Evolutionary conservation across 1,140 invertebrate species (phyloP).

Genomic region (Drosophila dunni): DNA sequence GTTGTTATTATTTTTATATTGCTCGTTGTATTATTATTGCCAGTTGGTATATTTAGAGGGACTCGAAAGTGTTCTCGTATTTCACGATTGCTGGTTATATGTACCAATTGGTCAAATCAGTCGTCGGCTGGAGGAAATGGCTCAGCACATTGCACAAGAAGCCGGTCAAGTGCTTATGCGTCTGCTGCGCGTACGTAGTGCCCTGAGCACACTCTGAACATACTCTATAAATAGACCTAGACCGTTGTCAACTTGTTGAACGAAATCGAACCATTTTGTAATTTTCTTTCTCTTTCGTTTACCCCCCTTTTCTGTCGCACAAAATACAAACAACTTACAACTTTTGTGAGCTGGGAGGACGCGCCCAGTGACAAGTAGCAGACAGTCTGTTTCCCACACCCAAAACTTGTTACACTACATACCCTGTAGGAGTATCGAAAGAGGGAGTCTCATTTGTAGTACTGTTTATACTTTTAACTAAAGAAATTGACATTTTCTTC

Average conservation of each 20-base stretch:
- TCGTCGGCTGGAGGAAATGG: slow-evolving; percentile 31
- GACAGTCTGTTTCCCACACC: not conserved
- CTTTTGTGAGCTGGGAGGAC: slow-evolving; percentile 10
- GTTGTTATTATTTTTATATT: slow-evolving; percentile 35
- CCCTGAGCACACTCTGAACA: slow-evolving; percentile 14
- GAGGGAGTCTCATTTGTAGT: too few relatives aligned
- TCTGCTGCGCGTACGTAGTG: slow-evolving; percentile 20
- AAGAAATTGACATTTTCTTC: too few relatives aligned
- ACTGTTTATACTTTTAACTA: not conserved
- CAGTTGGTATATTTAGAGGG: not conserved
- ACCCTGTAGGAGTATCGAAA: slow-evolving; percentile 4
- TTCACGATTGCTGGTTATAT: slow-evolving; percentile 36
- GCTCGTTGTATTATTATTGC: slow-evolving; percentile 14
- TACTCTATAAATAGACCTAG: slow-evolving; percentile 41
- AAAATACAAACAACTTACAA: slow-evolving; percentile 4
- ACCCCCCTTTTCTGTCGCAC: not conserved
- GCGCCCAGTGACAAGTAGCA: slow-evolving; percentile 29
- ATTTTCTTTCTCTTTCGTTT: too few relatives aligned
- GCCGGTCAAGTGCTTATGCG: slow-evolving; percentile 34
- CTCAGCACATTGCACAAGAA: slow-evolving; percentile 44
- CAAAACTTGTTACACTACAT: slow-evolving; percentile 6
- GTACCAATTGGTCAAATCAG: slow-evolving; percentile 14
- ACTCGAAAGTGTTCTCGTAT: slow-evolving; percentile 40
- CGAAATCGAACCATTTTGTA: slow-evolving; percentile 47
- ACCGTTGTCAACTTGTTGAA: slow-evolving; percentile 51